Base-by-base conservation (phyloP, 2,113 vertebrate genomes). In the Alligator mississippiensis region DNA sequence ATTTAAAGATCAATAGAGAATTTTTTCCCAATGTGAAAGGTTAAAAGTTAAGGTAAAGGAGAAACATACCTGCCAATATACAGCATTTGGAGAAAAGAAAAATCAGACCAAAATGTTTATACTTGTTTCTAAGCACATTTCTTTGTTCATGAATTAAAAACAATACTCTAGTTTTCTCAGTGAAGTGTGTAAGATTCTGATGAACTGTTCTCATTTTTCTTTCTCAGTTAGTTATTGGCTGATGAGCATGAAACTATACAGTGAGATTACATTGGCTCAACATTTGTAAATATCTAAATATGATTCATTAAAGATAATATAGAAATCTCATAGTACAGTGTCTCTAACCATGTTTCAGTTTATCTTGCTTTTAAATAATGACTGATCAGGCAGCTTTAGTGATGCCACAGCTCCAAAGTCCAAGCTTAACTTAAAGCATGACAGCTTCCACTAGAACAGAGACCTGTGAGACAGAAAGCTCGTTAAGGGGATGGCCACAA, bases 1-100 rank as follows among this genome's bases (percentile, higher is more conserved):
- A 91, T 92, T 94, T 93, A 93, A 90, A 80, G 87, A 93, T 95
- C 78, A 89, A 94, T 92, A 94, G 92, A 89, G 93, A 94, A 92
- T 96, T 58, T 83, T 90, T 76, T 54, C 34, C 66, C 15, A 63
- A 30, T 34, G 11, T 24, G 30, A 95, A 91, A 97, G 90, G 61
- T 95, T 92, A 95, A 24, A 76, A 16, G 81, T 34, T 55, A 92
- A 90, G 76, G 75, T 80, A 83, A 86, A 93, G 78, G 91, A 82
- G 83, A 80, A 93, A 90, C 87, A 28, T 83, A 86, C 82, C 66
- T 58, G n/a, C 30, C 84, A 88, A 91, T 86, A 95, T 18, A 93
- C 80, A 82, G 92, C 77, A 85, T 82, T 82, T 78, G 80, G 38
- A 55, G 90, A 80, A 68, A n/a, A 80, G 81, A 89, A 83, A 76